Evolutionary conservation across 2,797 vertebrate species (phyloP).

Genomic region (Catharus ustulatus): DNA sequence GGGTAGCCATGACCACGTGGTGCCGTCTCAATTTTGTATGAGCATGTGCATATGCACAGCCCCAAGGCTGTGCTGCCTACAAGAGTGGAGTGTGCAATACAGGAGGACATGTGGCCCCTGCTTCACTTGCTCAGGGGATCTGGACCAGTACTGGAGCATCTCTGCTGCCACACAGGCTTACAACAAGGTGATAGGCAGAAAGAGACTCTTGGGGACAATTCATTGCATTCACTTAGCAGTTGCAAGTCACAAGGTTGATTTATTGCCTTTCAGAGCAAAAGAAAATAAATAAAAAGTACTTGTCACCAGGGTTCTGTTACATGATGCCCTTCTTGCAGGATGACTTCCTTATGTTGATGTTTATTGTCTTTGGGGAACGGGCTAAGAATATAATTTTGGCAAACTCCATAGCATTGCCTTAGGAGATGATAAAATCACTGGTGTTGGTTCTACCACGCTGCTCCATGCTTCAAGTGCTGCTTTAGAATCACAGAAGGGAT

Average conservation of each 20-base stretch:
- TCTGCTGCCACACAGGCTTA: neutral
- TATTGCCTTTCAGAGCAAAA: neutral
- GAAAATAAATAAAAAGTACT: neutral
- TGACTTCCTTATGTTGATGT: neutral
- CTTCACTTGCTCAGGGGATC: too few species aligned
- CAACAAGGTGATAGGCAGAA: neutral
- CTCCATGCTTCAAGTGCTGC: neutral
- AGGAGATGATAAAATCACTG: neutral
- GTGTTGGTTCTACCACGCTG: rapidly evolving
- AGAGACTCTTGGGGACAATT: neutral
- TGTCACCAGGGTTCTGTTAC: neutral
- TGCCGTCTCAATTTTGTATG: rapidly evolving
- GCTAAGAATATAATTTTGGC: neutral
- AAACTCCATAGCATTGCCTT: neutral
- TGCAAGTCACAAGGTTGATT: neutral
- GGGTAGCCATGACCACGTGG: rapidly evolving
- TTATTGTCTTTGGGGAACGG: neutral
- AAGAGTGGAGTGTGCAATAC: rapidly evolving
- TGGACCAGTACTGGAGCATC: neutral
- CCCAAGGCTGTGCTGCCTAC: neutral
- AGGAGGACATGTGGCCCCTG: neutral
- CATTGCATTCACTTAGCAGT: neutral
- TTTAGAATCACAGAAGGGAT: neutral
- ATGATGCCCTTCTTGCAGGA: neutral
- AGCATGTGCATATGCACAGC: neutral